Evolutionary conservation across 2,888 invertebrate species (phyloP), one percentile per base, ranked within the genome.

Genomic region (Amphipoea lucens): DNA sequence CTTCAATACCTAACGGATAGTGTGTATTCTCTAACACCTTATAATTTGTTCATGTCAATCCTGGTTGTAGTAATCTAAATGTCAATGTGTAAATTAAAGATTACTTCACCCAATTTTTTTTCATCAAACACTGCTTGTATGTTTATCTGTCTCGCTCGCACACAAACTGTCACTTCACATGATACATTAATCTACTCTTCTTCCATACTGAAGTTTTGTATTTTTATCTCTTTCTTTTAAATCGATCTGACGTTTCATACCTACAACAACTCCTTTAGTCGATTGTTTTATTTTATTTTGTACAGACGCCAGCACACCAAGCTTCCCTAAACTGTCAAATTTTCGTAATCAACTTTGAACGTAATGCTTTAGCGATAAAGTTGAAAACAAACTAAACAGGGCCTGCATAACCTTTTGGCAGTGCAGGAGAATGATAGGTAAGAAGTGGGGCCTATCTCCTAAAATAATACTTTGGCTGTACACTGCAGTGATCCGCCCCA

Each of bases 1-100:
- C 54, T 66, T 81, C 65, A 78, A 83, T 88, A 74, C 57, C 54
- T 82, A 79, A 84, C 80, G 68, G 48, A 67, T 70, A 78, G n/a
- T 23, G 11, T 62, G 29, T 51, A 63, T 76, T 72, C 20, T 73
- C 40, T 54, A 40, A 84, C 66, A 84, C 80, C 29, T 84, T 70
- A 62, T 74, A 36, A 74, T 81, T 76, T 77, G 5, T 74, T 66
- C 42, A 76, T 48, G 14, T 20, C 40, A 62, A 57, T 60, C 17
- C 12, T 67, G 29, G 36, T 71, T 48, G 23, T n/a, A 45, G 12
- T 36, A 51, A 57, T 57, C 12, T 42, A 45, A 82, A 68, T 68
- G 60, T 45, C 42, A 65, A 54, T 51, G 2, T 42, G 14, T 76
- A 62, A 67, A 66, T 54, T 29, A n/a, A 54, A 66, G 6, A 40